Evolutionary conservation across 2,797 vertebrate species (phyloP).

Genomic region (Masticophis lateralis): DNA sequence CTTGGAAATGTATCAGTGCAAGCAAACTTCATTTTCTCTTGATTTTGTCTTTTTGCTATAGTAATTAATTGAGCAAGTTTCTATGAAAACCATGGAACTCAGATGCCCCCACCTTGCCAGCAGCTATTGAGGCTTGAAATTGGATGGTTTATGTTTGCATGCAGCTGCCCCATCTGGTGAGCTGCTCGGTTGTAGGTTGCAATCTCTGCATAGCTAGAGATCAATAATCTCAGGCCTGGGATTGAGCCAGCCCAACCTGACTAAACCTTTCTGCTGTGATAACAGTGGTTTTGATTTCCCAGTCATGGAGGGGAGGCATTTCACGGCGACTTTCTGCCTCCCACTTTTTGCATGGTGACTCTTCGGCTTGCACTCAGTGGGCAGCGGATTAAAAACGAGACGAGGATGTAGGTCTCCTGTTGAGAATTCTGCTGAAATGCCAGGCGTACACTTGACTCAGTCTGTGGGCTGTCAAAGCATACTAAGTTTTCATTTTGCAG

Average conservation of each 20-base stretch:
- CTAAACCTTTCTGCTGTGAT: not conserved
- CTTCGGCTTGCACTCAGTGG: conserved; percentile 21
- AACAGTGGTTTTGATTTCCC: not conserved
- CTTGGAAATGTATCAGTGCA: not conserved
- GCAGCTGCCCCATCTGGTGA: not conserved
- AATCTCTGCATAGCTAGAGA: not conserved
- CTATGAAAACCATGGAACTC: not conserved
- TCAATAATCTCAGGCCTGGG: not conserved
- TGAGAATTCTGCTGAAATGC: not conserved
- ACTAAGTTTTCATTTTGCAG: conserved; percentile 15
- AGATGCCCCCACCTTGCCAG: not conserved
- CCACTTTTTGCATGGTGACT: conserved; percentile 7
- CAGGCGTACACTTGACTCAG: not conserved
- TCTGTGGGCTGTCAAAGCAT: not conserved
- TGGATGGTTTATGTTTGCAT: not conserved
- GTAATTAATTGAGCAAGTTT: not conserved
- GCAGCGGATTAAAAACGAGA: not conserved
- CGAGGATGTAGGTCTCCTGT: conserved; percentile 5
- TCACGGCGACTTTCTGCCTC: not conserved
- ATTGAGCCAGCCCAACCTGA: not conserved
- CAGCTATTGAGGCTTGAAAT: not conserved
- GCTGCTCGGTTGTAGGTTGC: not conserved
- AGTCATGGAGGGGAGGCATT: not conserved
- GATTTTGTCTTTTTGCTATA: not conserved
- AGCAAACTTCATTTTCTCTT: not conserved